Evolutionary conservation across 2,888 invertebrate genomes (phyloP), one percentile per base, ranked within the genome.

Genomic region (Aphodius sticticus): DNA sequence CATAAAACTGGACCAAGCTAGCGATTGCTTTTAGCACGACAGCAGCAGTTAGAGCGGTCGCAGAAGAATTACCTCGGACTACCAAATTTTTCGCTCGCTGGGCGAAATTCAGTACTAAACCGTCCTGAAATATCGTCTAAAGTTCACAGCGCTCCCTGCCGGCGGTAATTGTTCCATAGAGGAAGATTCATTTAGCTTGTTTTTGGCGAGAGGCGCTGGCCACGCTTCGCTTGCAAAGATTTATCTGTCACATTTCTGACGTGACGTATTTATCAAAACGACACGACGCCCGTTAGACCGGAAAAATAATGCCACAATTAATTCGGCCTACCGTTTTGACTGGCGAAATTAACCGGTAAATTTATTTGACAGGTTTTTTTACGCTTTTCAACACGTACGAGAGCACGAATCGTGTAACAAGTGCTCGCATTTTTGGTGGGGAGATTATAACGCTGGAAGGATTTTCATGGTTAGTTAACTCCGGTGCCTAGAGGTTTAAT

Each of bases 201-300:
- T 53, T 53, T 53, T 53, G 53, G 53, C 53, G 53, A 53, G 53
- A 12, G 53, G 12, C 26, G 26, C 26, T 26, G 3, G 26, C 53
- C 53, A 53, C 53, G 53, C 12, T 53, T 53, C 53, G 53, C 53
- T 53, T 7, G 53, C 53, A 53, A 53, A 53, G 53, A 53, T 53
- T 53, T 53, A 53, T 53, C 53, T 53, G 53, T 53, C 53, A 53
- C 53, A 53, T 53, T 53, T 53, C 53, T 53, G 53, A 53, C 53
- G 53, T 53, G 53, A 53, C 53, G 53, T 53, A 53, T 53, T 53
- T 53, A 53, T 53, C 53, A 53, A 53, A 53, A 53, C 9, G 53
- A 53, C 53, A 12, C 53, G 53, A 53, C 53, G 53, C 12, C 9
- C 53, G 53, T 53, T 53, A 53, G 2, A 53, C 1, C 53, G 53